Base-by-base conservation (phyloP, 1,140 invertebrate genomes). In the Caenorhabditis remanei region DNA sequence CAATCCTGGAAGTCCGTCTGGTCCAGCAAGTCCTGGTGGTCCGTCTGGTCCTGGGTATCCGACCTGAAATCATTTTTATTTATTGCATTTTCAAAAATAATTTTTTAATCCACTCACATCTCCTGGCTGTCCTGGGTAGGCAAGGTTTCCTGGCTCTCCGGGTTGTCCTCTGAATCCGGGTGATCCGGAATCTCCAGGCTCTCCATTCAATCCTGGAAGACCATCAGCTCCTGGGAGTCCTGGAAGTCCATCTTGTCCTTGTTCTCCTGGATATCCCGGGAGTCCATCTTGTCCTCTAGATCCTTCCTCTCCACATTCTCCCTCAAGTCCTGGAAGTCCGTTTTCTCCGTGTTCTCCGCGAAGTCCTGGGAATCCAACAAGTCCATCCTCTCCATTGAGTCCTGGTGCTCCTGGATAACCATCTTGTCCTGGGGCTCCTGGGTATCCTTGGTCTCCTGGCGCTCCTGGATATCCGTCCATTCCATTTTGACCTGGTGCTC, bases 351-450 rank as follows among this genome's bases (percentile, higher is more conserved):
- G 87, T 21, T 43, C 48, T 65, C 88, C 88, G 21, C 65, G 50
- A 43, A 89, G 88, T 50, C 88, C 88, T 48, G 88, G 88, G 87
- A 89, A 89, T 86, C 88, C 88, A 41, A 88, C 75, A 7, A 85
- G 61, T n/a, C 88, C 88, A 21, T 85, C 71, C n/a, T 83, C 85
- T 85, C 88, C 88, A 58, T 83, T 83, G 24, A 41, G 41, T 79
- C 88, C 88, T 55, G 65, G 85, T 43, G 67, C 43, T 24, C 88
- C 88, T 50, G 88, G 88, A n/a, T 79, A 67, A 19, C 88, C 88
- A 21, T 65, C 83, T 53, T 61, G 53, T 61, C 87, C 87, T 50
- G 75, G 63, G 2, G 79, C 56, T 85, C 84, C 87, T 11, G 71
- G 67, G 50, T 82, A 79, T 63, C 87, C 87, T 16, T 83, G 32